Base-by-base conservation (phyloP, 2,113 vertebrate genomes). In the Leucosticte australis region DNA sequence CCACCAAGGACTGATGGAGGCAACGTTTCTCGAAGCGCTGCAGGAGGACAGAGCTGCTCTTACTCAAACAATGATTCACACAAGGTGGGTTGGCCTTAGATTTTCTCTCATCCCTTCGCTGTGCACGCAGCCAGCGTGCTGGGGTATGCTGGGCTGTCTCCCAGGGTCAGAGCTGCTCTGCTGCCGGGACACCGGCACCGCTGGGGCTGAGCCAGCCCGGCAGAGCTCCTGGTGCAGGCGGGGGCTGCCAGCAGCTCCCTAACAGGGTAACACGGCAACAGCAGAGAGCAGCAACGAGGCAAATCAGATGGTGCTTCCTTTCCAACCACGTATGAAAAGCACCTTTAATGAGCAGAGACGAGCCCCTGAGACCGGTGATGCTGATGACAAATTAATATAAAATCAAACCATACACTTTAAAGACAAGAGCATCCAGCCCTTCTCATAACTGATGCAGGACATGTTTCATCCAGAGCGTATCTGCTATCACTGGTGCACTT, bases 321-420 rank as follows among this genome's bases (percentile, higher is more conserved):
- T 56, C 75, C 79, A 95, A 33, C 70, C 35, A 19, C 14, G 20
- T 74, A 91, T 77, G 93, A 75, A 90, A 83, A 95, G 47, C 63
- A 86, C 80, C 90, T 77, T 35, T 91, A 96, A 97, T 94, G 84
- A 95, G 87, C 1, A 2, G 75, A 95, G 95, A 90, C 1, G 4
- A 92, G 75, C 78, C 73, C 73, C 88, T 71, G 88, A 88, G 90
- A 93, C 67, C 15, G 15, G 33, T 23, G 89, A 31, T 91, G 62
- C 71, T 93, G 92, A 3, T 96, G 83, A 85, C 96, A 93, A 96
- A 95, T 97, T 97, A 95, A 95, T 86, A 73, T 23, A 63, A 95
- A 95, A 97, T 95, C 94, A 96, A 96, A 93, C 88, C 76, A 33
- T 71, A 93, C 87, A 88, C 92, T 97, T 94, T 93, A 86, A 90